Percentiles rank a stretch among this genome's conserved stretches.
Conservation (phyloP, 2,888 invertebrate species). For the Drosophila affinis region DNA sequence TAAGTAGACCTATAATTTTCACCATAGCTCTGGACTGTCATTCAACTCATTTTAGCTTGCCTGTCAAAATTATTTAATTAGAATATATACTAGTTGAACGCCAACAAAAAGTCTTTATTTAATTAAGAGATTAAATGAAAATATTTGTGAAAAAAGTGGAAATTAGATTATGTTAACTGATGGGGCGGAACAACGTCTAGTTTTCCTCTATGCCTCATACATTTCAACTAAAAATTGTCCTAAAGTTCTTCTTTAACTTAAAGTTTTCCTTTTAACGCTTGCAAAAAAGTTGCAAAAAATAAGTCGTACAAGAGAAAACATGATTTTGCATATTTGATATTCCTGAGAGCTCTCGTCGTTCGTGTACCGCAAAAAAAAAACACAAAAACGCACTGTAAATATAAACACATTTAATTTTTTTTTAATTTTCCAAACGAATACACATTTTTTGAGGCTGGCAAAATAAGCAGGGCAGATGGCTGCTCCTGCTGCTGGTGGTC, state of each 20-base stretch:
- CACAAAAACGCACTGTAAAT: conserved; percentile 41
- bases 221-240: background rate
- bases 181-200: too few relatives aligned
- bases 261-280: too few relatives aligned
- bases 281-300: background rate
- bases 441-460: conserved; percentile 58
- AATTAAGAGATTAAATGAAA: conserved; percentile 35
- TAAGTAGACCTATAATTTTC: background rate
- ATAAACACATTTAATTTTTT: conserved; percentile 72
- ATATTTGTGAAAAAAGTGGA: conserved; percentile 29
- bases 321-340: conserved; percentile 35
- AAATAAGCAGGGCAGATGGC: conserved; percentile 18
- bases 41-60: conserved; percentile 14
- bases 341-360: conserved; percentile 10
- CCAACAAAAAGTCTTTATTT: conserved; percentile 26
- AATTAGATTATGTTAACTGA: background rate
- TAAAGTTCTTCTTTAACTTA: background rate
- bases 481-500: background rate
- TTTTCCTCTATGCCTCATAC: background rate
- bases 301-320: background rate
- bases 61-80: conserved; percentile 39
- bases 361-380: background rate
- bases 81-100: background rate
- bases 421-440: conserved; percentile 76
- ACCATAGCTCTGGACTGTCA: conserved; percentile 8